Base-by-base conservation (phyloP, 2,113 vertebrate species). In the Argyrosomus japonicus region DNA sequence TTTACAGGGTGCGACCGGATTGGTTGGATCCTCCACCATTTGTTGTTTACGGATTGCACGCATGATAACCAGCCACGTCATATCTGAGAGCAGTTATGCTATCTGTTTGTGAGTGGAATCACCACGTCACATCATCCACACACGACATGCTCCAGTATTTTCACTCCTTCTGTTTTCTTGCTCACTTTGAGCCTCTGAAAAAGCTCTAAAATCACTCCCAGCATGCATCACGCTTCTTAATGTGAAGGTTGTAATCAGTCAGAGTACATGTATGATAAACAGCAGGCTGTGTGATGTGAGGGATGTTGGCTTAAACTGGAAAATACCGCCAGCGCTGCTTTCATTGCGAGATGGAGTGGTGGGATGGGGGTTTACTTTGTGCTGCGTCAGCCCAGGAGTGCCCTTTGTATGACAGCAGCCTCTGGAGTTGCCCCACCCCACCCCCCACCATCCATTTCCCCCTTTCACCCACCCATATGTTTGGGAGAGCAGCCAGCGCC, bases 351-450 rank as follows among this genome's bases (percentile, higher is more conserved):
- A 13, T 19, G 21, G 18, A 25, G 17, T 54, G 47, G 65, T 17
- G 47, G 23, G 74, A 10, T 43, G 68, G 32, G 62, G 65, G 29
- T n/a, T 67, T 72, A 75, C 69, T 92, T 95, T 92, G 84, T 92
- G 91, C 93, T 90, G 88, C 53, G 89, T 96, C 93, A 95, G 93
- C 91, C 80, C 21, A 61, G 89, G 89, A 90, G 80, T 27, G 27
- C 69, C 87, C 93, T 95, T 95, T 95, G 93, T 92, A 84, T 82
- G 91, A 93, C 90, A 77, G 77, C 89, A 77, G 74, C 83, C 85
- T 79, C 57, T 75, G 83, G 84, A 85, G 90, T 64, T 60, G 51
- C 60, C 51, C 64, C 48, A 13, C 7, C 25, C 65, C 82, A 1
- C 32, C 32, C 32, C 32, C 32, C 32, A 36, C 90, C 7, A 27